These are phyloP conservation scores for Drosophila ustulata DNA, from an alignment of 2,888 invertebrate species.

Conservation along the genomic window DNA sequence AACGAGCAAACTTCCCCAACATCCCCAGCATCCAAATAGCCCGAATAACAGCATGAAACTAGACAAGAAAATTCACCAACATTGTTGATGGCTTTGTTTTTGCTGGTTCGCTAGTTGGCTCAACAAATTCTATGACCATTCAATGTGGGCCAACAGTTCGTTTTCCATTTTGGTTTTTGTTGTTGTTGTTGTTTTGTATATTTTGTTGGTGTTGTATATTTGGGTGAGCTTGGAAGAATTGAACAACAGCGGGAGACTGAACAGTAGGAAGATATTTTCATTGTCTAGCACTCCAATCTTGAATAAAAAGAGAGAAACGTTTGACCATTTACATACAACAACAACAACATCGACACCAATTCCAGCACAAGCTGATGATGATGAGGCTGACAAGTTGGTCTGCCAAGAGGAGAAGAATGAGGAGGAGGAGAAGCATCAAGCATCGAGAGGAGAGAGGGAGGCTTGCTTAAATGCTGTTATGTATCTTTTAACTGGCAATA, in stretches of 20 bases:
- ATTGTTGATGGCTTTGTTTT: conserved; percentile 57
- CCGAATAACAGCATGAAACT: conserved; percentile 20
- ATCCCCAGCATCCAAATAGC: conserved; percentile 1
- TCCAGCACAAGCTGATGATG: conserved; percentile 42
- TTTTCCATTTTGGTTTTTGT: conserved; percentile 6
- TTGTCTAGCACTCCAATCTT: conserved; percentile 56
- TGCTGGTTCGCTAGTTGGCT: conserved; percentile 28
- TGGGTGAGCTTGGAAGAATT: conserved; percentile 43
- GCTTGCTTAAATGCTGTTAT: conserved; percentile 67
- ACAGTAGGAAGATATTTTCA: conserved; percentile 62
- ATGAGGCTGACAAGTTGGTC: conserved; percentile 51
- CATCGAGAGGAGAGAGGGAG: neutral
- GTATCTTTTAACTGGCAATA: conserved; percentile 62
- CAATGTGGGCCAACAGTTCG: conserved; percentile 55
- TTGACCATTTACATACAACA: conserved; percentile 61
- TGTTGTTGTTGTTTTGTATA: neutral
- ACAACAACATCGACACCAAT: conserved; percentile 56
- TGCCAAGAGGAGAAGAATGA: neutral
- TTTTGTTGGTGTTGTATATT: conserved; percentile 3
- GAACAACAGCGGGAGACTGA: conserved; percentile 57
- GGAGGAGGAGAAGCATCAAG: neutral
- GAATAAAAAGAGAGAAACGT: conserved; percentile 51
- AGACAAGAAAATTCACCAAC: conserved; percentile 42
- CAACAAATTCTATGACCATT: conserved; percentile 55
- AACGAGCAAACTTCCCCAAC: conserved; percentile 8